Evolutionary conservation across 2,797 vertebrate species (phyloP).

Genomic region (Fundulus diaphanus): DNA sequence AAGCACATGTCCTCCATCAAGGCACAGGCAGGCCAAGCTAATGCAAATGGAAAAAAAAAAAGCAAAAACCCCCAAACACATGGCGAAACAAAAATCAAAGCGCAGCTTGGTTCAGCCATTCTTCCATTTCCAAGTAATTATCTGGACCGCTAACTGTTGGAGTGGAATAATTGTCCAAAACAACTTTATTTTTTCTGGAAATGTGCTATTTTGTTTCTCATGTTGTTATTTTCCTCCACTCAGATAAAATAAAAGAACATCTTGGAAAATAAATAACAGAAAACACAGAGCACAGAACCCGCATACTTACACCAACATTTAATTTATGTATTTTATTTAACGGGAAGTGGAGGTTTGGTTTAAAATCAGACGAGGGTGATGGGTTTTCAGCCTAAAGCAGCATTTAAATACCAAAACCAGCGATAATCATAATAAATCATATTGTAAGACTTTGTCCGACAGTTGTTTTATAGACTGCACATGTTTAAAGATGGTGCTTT

Average conservation of each 20-base stretch:
- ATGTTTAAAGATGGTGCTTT: conserved; percentile 10
- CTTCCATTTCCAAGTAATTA: conserved; percentile 76
- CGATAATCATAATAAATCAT: background rate
- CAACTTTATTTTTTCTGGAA: conserved; percentile 47
- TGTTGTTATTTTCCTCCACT: conserved; percentile 59
- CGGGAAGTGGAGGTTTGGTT: background rate
- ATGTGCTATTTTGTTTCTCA: conserved; percentile 47
- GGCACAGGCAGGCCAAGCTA: conserved; percentile 14
- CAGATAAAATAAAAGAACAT: conserved; percentile 39
- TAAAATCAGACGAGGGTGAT: background rate
- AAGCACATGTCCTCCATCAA: conserved; percentile 21
- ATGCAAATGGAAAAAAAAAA: conserved; percentile 37
- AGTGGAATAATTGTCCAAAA: conserved; percentile 60
- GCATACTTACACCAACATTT: background rate
- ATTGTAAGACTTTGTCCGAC: background rate
- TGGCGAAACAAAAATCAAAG: conserved; percentile 21
- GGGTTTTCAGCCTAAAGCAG: conserved; percentile 1
- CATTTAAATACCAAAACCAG: conserved; percentile 1
- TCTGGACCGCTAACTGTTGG: conserved; percentile 68
- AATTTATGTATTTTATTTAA: background rate
- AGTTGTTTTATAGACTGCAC: conserved; percentile 1
- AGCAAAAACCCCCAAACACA: background rate
- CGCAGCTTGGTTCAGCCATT: conserved; percentile 37
- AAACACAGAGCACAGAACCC: conserved; percentile 30
- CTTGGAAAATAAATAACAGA: conserved; percentile 58